Evolutionary conservation across 1,140 invertebrate species (phyloP).

Genomic region (Centruroides sculpturatus): DNA sequence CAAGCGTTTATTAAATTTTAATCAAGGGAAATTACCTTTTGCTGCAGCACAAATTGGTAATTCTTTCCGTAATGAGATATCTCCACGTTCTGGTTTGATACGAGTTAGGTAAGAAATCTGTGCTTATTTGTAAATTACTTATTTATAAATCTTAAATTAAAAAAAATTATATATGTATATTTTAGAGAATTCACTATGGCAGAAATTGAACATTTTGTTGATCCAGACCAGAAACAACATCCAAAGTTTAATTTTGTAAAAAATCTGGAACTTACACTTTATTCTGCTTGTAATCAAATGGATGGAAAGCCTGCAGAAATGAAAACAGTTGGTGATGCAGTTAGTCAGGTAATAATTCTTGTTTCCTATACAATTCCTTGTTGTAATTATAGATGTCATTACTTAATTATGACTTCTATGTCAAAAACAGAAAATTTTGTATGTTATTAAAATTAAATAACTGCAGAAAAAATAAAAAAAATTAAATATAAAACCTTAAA

Average conservation of each 20-base stretch:
- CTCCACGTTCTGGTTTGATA: conserved; percentile 88
- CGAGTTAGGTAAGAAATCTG: conserved; percentile 48
- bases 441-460: no score
- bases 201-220: conserved; percentile 99
- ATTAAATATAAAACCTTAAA: no score
- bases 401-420: no score
- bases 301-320: conserved; percentile 54
- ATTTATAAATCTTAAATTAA: no score
- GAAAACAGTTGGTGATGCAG: conserved; percentile 59
- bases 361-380: no score
- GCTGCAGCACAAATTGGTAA: conserved; percentile 96
- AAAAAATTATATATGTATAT: not conserved
- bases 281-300: conserved; percentile 95
- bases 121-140: no score
- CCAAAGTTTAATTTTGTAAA: conserved; percentile 71
- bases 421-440: no score
- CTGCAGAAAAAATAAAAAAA: no score
- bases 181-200: conserved; percentile 93
- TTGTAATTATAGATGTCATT: no score
- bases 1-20: conserved; percentile 89
- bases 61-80: conserved; percentile 98
- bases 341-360: conserved; percentile 34
- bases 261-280: conserved; percentile 59
- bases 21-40: conserved; percentile 91
- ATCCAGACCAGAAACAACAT: conserved; percentile 75